These are phyloP conservation scores for Elephas maximus DNA, from an alignment of 2,113 vertebrate species.

Conservation along the genomic window DNA sequence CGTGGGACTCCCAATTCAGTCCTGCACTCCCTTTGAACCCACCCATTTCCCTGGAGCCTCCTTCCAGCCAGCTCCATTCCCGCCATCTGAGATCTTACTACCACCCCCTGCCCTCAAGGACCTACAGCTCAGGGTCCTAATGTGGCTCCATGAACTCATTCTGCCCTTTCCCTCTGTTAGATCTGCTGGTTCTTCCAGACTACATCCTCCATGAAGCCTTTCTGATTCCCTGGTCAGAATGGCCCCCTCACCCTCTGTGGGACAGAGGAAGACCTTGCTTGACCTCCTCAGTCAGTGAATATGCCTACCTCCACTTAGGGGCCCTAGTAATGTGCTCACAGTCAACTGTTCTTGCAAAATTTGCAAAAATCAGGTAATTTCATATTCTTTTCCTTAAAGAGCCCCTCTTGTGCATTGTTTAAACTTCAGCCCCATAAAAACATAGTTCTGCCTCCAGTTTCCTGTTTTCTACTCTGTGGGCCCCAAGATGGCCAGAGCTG, in stretches of 20 bases:
- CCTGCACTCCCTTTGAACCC: not conserved
- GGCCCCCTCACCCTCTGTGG: not conserved
- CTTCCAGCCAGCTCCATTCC: not conserved
- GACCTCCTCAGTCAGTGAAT: not conserved
- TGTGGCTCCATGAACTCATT: not conserved
- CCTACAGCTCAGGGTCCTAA: not conserved
- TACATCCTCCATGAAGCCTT: not conserved
- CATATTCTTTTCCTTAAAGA: not conserved
- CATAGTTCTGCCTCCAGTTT: not conserved
- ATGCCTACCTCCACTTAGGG: not conserved
- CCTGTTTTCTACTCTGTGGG: not conserved
- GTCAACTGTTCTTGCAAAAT: not conserved
- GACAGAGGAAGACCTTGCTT: not conserved
- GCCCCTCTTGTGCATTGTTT: not conserved
- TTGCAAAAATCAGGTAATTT: conserved; percentile 40
- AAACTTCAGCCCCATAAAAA: not conserved
- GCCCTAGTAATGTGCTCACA: not conserved
- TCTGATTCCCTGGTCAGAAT: not conserved
- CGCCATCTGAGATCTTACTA: not conserved
- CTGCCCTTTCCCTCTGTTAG: not conserved
- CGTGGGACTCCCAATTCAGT: not conserved
- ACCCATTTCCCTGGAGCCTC: too few species aligned
- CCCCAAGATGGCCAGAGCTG: not conserved
- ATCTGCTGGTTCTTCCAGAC: not conserved
- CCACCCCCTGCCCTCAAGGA: not conserved